Percentiles rank a stretch among this genome's conserved stretches.
phyloP scores from a whole-genome alignment of 1,140 invertebrate species.

The Liolophura sinensis region DNA sequence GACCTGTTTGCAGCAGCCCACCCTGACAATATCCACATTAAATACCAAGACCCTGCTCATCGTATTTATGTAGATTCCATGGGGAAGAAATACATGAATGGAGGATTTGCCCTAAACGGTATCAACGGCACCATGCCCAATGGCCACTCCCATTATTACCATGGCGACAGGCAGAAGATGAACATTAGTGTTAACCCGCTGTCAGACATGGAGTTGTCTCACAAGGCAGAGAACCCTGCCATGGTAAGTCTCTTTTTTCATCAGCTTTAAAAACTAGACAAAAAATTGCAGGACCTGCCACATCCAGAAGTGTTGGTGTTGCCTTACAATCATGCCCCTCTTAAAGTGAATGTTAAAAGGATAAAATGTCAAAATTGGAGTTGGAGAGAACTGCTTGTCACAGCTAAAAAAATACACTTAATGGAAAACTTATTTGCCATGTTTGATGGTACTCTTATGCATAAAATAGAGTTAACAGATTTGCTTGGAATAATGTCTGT shows the following conservation, averaged over 20 bases:
- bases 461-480: too few relatives aligned
- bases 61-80: slow-evolving; percentile 45
- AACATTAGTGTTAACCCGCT: slow-evolving; percentile 51
- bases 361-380: background rate
- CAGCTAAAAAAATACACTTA: too few relatives aligned
- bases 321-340: background rate
- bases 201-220: slow-evolving; percentile 30
- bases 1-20: slow-evolving; percentile 26
- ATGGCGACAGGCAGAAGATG: slow-evolving; percentile 32
- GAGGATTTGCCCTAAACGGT: slow-evolving; percentile 32
- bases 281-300: background rate
- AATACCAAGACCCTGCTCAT: slow-evolving; percentile 51
- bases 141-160: slow-evolving; percentile 35
- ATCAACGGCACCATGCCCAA: slow-evolving; percentile 35
- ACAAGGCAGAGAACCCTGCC: background rate
- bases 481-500: too few relatives aligned
- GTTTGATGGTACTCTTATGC: too few relatives aligned
- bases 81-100: slow-evolving; percentile 42
- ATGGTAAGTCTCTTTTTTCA: background rate
- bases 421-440: too few relatives aligned
- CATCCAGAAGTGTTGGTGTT: background rate
- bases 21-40: slow-evolving; percentile 34
- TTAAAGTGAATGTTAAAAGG: background rate
- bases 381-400: too few relatives aligned
- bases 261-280: background rate